These are phyloP conservation scores for Lethocerus indicus DNA, from an alignment of 1,140 invertebrate genomes.

Conservation along the genomic window DNA sequence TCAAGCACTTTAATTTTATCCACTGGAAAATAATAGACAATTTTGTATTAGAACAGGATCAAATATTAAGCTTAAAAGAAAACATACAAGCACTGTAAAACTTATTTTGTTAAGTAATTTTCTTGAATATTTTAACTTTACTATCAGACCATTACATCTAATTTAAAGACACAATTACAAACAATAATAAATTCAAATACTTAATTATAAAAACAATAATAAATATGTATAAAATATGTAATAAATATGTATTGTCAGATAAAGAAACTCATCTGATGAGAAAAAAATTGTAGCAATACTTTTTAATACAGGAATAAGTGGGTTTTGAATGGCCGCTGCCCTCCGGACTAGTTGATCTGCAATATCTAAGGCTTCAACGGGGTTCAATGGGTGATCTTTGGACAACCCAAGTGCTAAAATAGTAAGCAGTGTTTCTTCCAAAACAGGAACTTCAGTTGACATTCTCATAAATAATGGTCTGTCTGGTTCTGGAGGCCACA, in stretches of 20 bases:
- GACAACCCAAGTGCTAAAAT: constrained; percentile 17
- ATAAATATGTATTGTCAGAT: too few species aligned
- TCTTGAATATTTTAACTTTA: too few species aligned
- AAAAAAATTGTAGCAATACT: too few species aligned
- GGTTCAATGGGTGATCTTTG: constrained; percentile 59
- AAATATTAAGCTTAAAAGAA: too few species aligned
- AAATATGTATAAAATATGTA: too few species aligned
- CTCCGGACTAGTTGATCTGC: constrained; percentile 68
- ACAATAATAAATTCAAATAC: too few species aligned
- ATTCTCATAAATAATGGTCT: constrained; percentile 58
- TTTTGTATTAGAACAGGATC: background rate
- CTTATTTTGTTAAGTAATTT: too few species aligned
- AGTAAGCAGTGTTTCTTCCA: constrained; percentile 17
- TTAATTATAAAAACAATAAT: too few species aligned
- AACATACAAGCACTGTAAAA: too few species aligned
- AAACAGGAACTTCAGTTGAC: constrained; percentile 52
- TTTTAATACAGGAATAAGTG: constrained; percentile 36
- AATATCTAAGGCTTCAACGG: constrained; percentile 70
- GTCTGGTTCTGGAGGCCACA: constrained; percentile 85
- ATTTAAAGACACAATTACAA: too few species aligned
- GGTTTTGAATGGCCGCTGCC: constrained; percentile 42
- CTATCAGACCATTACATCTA: too few species aligned
- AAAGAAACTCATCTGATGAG: too few species aligned
- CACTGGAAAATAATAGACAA: constrained; percentile 33
- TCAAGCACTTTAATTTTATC: constrained; percentile 78